Conservation (phyloP, 2,113 vertebrate species). For the Mobula birostris region DNA sequence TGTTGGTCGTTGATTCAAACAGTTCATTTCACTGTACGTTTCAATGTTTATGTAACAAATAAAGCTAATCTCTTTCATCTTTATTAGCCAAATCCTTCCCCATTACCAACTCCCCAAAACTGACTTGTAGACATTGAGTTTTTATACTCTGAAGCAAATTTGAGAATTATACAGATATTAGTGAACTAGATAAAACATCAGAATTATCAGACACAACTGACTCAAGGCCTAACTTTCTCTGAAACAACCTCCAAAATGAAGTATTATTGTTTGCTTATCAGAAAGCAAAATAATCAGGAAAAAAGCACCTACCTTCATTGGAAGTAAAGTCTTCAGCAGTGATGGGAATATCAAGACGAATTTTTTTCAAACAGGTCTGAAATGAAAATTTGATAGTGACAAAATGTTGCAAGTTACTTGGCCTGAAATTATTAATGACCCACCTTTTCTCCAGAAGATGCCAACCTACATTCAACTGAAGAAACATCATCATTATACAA, state of each 20-base stretch:
- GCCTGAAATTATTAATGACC: background rate
- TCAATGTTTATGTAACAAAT: too few relatives aligned
- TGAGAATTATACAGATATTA: background rate
- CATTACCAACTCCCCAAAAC: background rate
- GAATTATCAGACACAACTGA: background rate
- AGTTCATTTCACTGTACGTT: too few relatives aligned
- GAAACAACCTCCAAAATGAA: background rate
- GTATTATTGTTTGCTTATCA: background rate
- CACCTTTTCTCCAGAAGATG: background rate
- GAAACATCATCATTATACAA: background rate
- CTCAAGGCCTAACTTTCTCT: background rate
- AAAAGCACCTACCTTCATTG: constrained; percentile 54
- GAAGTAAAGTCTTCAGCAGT: constrained; percentile 70
- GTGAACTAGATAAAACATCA: background rate
- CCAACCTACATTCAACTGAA: background rate
- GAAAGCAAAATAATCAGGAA: background rate
- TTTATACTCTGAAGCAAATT: background rate
- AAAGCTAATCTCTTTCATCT: too few relatives aligned
- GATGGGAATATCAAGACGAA: constrained; percentile 87
- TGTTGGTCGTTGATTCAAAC: too few relatives aligned
- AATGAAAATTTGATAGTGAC: constrained; percentile 38
- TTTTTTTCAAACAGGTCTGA: constrained; percentile 89
- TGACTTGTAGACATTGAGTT: background rate
- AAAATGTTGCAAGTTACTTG: background rate
- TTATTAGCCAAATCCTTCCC: background rate